Percentiles rank a stretch among this genome's conserved stretches.
Evolutionary conservation across 1,140 invertebrate species (phyloP).

Genomic region (Goniozus legneri): DNA sequence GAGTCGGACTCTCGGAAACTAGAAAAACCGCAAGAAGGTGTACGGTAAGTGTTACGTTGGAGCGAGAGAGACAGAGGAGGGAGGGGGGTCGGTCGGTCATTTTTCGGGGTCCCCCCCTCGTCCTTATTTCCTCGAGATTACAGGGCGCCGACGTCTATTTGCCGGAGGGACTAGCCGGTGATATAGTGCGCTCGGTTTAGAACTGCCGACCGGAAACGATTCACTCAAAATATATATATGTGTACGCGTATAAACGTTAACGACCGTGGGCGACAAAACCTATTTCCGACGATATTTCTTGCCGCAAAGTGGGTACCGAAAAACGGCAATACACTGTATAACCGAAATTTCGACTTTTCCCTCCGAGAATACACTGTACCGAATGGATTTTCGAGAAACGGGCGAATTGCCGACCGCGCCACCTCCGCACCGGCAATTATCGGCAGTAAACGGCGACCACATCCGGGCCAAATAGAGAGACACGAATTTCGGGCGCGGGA

Average conservation of each 20-base stretch:
- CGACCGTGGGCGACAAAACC: no score
- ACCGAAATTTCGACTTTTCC: conserved; percentile 33
- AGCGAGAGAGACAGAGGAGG: no score
- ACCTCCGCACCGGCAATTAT: conserved; percentile 47
- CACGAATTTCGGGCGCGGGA: no score
- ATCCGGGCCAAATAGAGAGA: conserved; percentile 46
- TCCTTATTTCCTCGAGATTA: conserved; percentile 22
- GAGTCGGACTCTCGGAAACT: conserved; percentile 16
- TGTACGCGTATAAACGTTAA: neutral
- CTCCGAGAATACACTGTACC: no score
- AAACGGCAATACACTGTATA: no score
- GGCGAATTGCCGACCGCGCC: conserved; percentile 25
- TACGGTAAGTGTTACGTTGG: no score
- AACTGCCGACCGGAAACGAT: conserved; percentile 17
- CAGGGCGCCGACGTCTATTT: conserved; percentile 17
- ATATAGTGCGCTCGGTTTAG: conserved; percentile 5
- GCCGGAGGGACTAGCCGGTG: neutral
- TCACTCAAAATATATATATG: conserved; percentile 8
- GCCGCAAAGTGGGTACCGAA: no score
- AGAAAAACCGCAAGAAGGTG: conserved; percentile 26
- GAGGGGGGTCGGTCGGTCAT: no score
- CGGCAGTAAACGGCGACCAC: conserved; percentile 53
- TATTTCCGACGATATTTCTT: no score
- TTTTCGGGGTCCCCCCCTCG: no score
- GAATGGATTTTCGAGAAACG: no score